Evolutionary conservation across 2,113 vertebrate genomes (phyloP).

Genomic region (Neotoma lepida): DNA sequence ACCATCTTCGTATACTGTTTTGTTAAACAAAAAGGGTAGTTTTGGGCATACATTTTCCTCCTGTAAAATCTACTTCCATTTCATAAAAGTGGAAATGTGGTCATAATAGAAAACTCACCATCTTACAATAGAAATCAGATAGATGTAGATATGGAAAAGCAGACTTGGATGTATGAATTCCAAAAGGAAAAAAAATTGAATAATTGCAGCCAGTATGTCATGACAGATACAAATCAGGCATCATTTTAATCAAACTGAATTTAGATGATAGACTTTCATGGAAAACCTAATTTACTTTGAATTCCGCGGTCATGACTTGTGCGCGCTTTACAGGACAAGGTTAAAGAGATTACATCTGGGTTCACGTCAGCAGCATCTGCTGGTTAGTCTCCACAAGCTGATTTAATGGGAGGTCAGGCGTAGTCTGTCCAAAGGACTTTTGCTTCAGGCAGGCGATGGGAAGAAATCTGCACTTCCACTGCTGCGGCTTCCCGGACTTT

Average conservation of each 20-base stretch:
- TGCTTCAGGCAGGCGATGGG: conserved; percentile 86
- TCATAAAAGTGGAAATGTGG: conserved; percentile 3
- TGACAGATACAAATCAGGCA: conserved; percentile 84
- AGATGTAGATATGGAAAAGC: conserved; percentile 63
- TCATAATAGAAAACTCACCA: not conserved
- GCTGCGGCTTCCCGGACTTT: conserved; percentile 65
- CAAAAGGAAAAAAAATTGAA: conserved; percentile 49
- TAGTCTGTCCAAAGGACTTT: conserved; percentile 87
- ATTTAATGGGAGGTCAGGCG: conserved; percentile 93
- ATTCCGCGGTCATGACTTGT: conserved; percentile 91
- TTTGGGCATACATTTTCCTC: not conserved
- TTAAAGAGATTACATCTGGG: conserved; percentile 96
- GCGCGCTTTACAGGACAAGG: conserved; percentile 89
- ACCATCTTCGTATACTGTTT: not conserved
- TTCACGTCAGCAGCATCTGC: conserved; percentile 92
- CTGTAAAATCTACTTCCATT: conserved; percentile 37
- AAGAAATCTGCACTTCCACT: conserved; percentile 83
- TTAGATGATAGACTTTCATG: conserved; percentile 87
- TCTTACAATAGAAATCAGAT: conserved; percentile 44
- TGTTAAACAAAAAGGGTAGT: not conserved
- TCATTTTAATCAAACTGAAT: conserved; percentile 86
- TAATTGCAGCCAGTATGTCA: conserved; percentile 74
- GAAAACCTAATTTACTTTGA: conserved; percentile 90
- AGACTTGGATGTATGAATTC: conserved; percentile 59
- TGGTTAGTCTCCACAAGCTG: conserved; percentile 86